Percentiles rank a stretch among this genome's conserved stretches.
These are phyloP conservation scores for Drosophila guanche DNA, from an alignment of 1,140 invertebrate species.

Conservation along the genomic window DNA sequence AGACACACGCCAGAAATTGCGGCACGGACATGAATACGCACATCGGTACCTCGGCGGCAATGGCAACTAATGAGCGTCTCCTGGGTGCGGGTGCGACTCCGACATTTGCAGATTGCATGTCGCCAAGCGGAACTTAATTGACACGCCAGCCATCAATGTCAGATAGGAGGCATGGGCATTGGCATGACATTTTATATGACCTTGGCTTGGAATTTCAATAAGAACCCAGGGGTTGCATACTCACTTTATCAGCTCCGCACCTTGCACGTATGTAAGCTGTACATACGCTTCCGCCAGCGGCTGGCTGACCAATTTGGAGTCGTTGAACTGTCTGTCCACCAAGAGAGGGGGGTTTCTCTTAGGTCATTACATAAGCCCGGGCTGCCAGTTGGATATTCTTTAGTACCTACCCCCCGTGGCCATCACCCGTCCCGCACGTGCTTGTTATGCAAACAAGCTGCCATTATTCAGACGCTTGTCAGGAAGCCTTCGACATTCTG, in stretches of 20 bases:
- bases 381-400: conserved; percentile 17
- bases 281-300: conserved; percentile 24
- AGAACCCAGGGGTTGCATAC: conserved; percentile 16
- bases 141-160: conserved; percentile 45
- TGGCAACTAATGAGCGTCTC: conserved; percentile 69
- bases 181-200: conserved; percentile 42
- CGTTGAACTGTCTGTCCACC: conserved; percentile 46
- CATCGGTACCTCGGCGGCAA: conserved; percentile 4
- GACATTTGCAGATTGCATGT: conserved; percentile 54
- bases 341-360: neutral
- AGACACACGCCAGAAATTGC: neutral
- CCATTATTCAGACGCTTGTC: conserved; percentile 40
- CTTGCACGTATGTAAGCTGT: neutral
- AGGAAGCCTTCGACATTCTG: conserved; percentile 71
- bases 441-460: conserved; percentile 75
- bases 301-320: conserved; percentile 41
- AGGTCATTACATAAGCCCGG: conserved; percentile 28
- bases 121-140: conserved; percentile 52
- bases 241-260: too few relatives aligned
- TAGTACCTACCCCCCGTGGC: conserved; percentile 3
- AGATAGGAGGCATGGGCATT: neutral
- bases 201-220: conserved; percentile 29
- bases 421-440: conserved; percentile 32
- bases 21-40: conserved; percentile 6
- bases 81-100: conserved; percentile 35